Evolutionary conservation across 1,140 invertebrate genomes (phyloP), one percentile per base, ranked within the genome.

Genomic region (Chionoecetes opilio): DNA sequence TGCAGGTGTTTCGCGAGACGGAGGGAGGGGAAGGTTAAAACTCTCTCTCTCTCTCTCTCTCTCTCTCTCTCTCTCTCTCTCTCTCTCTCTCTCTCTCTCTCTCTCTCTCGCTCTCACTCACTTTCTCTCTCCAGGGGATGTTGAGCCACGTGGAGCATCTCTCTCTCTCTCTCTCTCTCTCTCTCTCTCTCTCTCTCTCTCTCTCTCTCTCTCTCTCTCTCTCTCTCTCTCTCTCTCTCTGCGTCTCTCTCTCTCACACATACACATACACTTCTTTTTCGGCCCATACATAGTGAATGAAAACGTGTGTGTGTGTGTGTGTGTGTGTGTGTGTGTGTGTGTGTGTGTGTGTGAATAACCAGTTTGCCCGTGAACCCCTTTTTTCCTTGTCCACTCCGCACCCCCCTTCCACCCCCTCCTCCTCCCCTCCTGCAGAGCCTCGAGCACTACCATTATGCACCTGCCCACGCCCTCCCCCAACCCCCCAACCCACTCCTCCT

Each of bases 151-250:
- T 75, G 63, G 63, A 21, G 63, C 6, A n/a, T n/a, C 11, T 75
- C 63, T 75, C 63, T 75, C 63, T 75, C 63, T 75, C 53, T 63
- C 53, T 63, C 53, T 63, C 53, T 63, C 53, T 63, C 53, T 63
- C 53, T 63, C 53, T 63, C 53, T 63, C 63, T n/a, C 63, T 75
- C 63, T 75, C 63, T 75, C 63, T 75, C 53, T 63, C 53, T 63
- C 53, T 63, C 53, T 63, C 53, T 63, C 53, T 63, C 53, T 63
- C 53, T 63, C 53, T 63, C 63, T 75, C 63, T 75, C 63, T 75
- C 63, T 75, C 63, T 75, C 63, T 75, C 63, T 75, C 63, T 75
- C 63, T 75, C 21, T 53, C 46, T 53, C 46, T 53, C 46, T 53
- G 11, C 21, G 11, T 53, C 46, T 53, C 46, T 53, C 46, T 53